Percentiles rank a stretch among this genome's conserved stretches.
These are phyloP conservation scores for Sebastes vulpes DNA, from an alignment of 2,797 vertebrate genomes.

Conservation along the genomic window DNA sequence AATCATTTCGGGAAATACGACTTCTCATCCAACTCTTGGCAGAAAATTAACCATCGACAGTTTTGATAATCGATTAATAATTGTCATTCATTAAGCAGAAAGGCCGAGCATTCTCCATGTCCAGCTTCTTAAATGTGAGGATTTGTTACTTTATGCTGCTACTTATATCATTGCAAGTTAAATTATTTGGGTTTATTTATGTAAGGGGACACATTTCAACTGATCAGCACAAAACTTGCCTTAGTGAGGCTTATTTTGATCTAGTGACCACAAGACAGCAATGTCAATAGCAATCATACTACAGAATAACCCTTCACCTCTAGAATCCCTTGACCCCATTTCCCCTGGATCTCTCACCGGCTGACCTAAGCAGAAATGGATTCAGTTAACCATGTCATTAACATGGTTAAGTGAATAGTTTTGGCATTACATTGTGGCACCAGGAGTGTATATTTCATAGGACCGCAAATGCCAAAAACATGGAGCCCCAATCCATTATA, in stretches of 20 bases:
- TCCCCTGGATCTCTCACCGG: neutral
- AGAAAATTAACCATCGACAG: neutral
- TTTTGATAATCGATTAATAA: neutral
- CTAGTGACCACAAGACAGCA: neutral
- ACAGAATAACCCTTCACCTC: neutral
- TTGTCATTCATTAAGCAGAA: neutral
- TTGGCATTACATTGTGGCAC: neutral
- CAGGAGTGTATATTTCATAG: neutral
- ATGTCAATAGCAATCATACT: neutral
- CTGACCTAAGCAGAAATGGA: conserved; percentile 19
- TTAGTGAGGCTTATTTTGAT: neutral
- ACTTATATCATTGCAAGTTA: neutral
- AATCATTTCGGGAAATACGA: neutral
- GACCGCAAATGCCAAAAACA: neutral
- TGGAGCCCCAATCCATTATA: neutral
- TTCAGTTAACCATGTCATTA: neutral
- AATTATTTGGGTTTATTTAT: neutral
- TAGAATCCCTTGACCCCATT: neutral
- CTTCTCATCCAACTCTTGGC: neutral
- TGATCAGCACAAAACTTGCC: neutral
- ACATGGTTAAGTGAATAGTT: neutral
- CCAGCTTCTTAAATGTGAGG: neutral
- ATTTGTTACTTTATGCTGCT: neutral
- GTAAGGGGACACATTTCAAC: neutral
- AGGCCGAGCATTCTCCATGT: neutral